phyloP scores from a whole-genome alignment of 2,888 invertebrate species.

The Theristus sp. region DNA sequence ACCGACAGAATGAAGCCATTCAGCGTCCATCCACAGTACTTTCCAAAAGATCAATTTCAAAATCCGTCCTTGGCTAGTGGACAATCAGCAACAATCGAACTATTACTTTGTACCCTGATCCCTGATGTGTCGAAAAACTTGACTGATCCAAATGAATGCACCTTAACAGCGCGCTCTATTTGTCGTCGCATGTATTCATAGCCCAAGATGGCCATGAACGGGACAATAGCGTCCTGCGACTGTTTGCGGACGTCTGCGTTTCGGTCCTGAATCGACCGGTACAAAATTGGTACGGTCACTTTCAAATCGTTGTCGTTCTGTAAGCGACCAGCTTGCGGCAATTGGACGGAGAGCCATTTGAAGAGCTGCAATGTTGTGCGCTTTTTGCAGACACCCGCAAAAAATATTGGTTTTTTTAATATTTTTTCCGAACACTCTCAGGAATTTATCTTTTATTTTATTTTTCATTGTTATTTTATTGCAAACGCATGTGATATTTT shows the following conservation, averaged over 20 bases:
- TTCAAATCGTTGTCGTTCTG: neutral
- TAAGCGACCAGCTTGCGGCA: neutral
- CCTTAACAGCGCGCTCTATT: neutral
- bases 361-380: neutral
- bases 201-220: neutral
- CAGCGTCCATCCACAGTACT: too few relatives aligned
- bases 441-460: neutral
- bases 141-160: too few relatives aligned
- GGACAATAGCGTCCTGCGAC: neutral
- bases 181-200: neutral
- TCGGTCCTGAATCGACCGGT: neutral
- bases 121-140: too few relatives aligned
- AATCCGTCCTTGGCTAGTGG: too few relatives aligned
- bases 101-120: too few relatives aligned
- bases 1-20: too few relatives aligned
- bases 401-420: neutral
- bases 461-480: too few relatives aligned
- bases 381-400: neutral
- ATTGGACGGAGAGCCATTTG: neutral
- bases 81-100: too few relatives aligned
- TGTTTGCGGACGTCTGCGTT: neutral
- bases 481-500: too few relatives aligned
- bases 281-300: neutral
- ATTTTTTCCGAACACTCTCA: neutral
- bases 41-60: too few relatives aligned